Evolutionary conservation across 2,113 vertebrate species (phyloP).

Genomic region (Platichthys flesus): DNA sequence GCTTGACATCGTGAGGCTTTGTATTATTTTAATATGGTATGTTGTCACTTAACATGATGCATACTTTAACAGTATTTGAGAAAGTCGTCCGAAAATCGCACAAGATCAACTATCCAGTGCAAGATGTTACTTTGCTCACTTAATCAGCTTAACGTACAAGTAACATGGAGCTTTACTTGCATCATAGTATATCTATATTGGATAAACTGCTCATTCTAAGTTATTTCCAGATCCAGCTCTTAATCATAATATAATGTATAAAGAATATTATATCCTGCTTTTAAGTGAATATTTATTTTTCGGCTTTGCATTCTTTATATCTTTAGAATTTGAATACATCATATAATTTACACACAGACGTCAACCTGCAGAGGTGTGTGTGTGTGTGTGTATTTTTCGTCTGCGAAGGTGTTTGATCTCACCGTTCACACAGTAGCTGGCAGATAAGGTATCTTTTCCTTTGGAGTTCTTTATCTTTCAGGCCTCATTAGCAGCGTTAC

Average conservation of each 20-base stretch:
- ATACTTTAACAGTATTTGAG: background rate
- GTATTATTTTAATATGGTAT: background rate
- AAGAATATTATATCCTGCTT: background rate
- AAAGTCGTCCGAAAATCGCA: background rate
- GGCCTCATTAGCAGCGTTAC: slow-evolving; percentile 74
- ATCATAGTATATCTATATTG: background rate
- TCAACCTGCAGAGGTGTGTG: slow-evolving; percentile 3
- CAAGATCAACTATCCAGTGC: background rate
- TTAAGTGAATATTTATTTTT: background rate
- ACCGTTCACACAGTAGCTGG: slow-evolving; percentile 72
- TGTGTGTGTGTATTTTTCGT: slow-evolving; percentile 31
- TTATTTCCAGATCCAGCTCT: background rate
- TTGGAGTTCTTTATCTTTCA: slow-evolving; percentile 69
- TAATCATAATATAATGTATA: background rate
- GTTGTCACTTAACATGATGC: background rate
- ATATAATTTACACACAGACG: slow-evolving; percentile 33
- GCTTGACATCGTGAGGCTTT: background rate
- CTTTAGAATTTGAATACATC: slow-evolving; percentile 9
- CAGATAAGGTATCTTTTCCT: slow-evolving; percentile 75
- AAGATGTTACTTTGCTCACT: background rate
- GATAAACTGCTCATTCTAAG: too few species aligned
- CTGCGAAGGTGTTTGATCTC: slow-evolving; percentile 60
- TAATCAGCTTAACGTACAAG: background rate
- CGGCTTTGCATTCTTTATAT: background rate
- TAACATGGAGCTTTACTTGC: background rate